A percentile compares a stretch with the other conserved stretches of the same genome.
These are phyloP conservation scores for Ochotona princeps DNA, from an alignment of 2,113 vertebrate genomes.

Conservation along the genomic window DNA sequence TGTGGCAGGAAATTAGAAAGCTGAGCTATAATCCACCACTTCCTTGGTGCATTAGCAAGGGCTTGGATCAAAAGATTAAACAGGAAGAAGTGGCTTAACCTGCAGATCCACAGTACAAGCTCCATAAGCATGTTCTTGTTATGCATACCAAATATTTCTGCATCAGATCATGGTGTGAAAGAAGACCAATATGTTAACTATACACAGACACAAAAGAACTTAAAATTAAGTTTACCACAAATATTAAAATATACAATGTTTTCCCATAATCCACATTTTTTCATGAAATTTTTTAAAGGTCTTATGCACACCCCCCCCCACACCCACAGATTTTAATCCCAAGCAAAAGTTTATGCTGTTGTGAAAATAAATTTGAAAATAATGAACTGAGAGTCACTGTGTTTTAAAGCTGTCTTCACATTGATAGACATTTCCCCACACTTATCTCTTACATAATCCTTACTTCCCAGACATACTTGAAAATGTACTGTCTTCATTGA, in stretches of 20 bases:
- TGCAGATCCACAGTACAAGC: too few species aligned
- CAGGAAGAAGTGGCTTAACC: too few species aligned
- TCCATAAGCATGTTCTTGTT: neutral
- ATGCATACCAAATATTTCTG: neutral
- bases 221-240: too few species aligned
- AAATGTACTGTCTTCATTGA: conserved; percentile 61
- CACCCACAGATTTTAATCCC: neutral
- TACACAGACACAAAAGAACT: neutral
- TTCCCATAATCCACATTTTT: too few species aligned
- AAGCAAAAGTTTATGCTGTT: conserved; percentile 1
- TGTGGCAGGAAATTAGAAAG: too few species aligned
- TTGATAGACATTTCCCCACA: neutral
- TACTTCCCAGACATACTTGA: conserved; percentile 22
- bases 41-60: too few species aligned
- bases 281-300: too few species aligned
- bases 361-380: conserved; percentile 39
- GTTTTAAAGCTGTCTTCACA: conserved; percentile 22
- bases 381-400: neutral
- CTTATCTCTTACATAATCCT: conserved; percentile 47
- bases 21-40: too few species aligned
- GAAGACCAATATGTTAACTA: neutral
- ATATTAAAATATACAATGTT: too few species aligned
- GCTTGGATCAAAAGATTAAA: too few species aligned
- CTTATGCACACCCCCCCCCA: neutral
- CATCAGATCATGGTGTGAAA: neutral